Base-by-base conservation (phyloP, 2,113 vertebrate genomes). In the Barbus barbus region DNA sequence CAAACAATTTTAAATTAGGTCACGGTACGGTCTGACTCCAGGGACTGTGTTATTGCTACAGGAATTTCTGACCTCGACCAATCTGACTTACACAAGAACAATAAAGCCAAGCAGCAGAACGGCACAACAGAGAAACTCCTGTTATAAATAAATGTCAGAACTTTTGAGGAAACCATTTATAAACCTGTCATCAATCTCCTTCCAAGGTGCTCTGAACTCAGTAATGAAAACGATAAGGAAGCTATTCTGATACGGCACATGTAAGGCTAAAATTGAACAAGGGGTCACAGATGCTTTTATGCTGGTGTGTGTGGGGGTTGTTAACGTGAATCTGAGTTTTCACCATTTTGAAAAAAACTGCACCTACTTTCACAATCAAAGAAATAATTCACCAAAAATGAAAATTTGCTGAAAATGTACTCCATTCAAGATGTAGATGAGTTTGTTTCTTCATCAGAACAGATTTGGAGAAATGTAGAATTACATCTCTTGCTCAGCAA, bases 131-230 rank as follows among this genome's bases (percentile, higher is more conserved):
- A 56, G 65, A 73, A 86, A 83, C 46, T 82, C 51, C 18, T 9
- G 73, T 81, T 88, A 88, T 88, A 88, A 88, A 88, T 88, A 86
- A 84, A 83, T 20, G 81, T 84, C 84, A 84, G 83, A 86, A 88
- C 82, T 58, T 81, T 78, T 82, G 61, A 81, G 82, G 72, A 84
- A 83, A 36, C 61, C 36, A 84, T 88, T 76, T 78, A 88, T 86
- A 88, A 58, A 44, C 73, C 63, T 69, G 69, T 78, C 67, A 83
- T 71, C n/a, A 13, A 73, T 79, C 67, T 77, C 72, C 82, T 56
- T 56, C 65, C 63, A 48, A 71, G 22, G 63, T 69, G 48, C 79
- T 71, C 36, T 51, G 41, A 81, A 69, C 61, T 65, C 28, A 9
- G 61, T 80, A 46, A 81, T 81, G 77, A 79, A 79, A 79, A 79